phyloP scores from a whole-genome alignment of 2,113 vertebrate genomes.

The Synodontis membranacea region DNA sequence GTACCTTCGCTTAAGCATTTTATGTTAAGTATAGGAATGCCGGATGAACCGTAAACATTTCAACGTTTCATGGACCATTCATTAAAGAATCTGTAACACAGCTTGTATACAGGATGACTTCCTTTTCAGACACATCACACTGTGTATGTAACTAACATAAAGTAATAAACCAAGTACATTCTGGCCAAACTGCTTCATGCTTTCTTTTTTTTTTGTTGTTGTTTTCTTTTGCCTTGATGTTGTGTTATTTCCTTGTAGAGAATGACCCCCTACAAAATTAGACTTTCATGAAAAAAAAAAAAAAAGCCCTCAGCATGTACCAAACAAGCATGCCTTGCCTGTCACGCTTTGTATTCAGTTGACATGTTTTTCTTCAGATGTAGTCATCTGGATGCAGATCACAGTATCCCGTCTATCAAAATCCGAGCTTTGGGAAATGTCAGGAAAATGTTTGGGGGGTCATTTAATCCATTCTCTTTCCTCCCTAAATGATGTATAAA shows the following conservation, averaged over 20 bases:
- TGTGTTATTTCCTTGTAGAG: not conserved
- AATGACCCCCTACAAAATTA: not conserved
- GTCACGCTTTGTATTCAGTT: slow-evolving; percentile 6
- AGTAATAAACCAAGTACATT: not conserved
- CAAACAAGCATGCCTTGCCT: not conserved
- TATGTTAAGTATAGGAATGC: not conserved
- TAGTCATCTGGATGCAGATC: slow-evolving; percentile 28
- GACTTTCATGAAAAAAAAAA: not conserved
- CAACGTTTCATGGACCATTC: not conserved
- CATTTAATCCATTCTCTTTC: slow-evolving; percentile 40
- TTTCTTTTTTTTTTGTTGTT: not conserved
- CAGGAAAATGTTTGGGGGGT: slow-evolving; percentile 43
- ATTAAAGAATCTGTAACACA: not conserved
- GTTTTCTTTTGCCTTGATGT: not conserved
- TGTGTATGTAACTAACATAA: not conserved
- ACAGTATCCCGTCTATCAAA: slow-evolving; percentile 31
- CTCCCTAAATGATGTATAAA: slow-evolving; percentile 24
- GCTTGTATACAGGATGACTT: not conserved
- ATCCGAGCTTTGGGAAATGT: slow-evolving; percentile 22
- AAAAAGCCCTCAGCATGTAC: not conserved
- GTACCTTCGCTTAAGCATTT: not conserved
- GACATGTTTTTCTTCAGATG: not conserved
- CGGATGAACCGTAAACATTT: slow-evolving; percentile 11
- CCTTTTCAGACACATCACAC: not conserved
- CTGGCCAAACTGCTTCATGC: not conserved